Evolutionary conservation across 1,140 invertebrate genomes (phyloP).

Genomic region (Halictus rubicundus): DNA sequence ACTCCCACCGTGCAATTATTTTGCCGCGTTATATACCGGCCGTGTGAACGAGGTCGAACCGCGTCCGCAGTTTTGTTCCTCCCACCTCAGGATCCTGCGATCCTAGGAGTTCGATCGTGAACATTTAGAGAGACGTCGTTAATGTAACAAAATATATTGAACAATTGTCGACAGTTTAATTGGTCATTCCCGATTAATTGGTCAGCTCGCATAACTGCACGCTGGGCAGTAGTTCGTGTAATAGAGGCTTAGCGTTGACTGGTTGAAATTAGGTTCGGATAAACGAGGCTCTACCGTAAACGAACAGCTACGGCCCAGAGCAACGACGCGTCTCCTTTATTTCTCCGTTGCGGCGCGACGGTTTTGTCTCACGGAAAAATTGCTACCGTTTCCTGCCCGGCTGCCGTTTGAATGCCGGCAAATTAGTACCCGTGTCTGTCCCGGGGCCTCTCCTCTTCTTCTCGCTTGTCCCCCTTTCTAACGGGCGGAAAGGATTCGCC

Average conservation of each 20-base stretch:
- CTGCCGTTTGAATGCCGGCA: neutral
- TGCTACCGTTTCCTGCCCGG: neutral
- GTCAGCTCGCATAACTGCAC: no score
- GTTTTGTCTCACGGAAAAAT: slow-evolving; percentile 3
- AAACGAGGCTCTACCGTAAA: no score
- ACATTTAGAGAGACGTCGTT: no score
- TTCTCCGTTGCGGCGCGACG: neutral
- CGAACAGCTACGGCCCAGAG: neutral
- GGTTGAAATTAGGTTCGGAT: no score
- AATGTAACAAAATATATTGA: no score
- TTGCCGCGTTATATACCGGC: slow-evolving; percentile 8
- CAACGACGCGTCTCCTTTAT: neutral
- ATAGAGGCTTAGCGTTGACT: no score
- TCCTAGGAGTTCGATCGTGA: no score
- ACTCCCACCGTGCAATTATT: slow-evolving; percentile 24
- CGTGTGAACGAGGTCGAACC: slow-evolving; percentile 58
- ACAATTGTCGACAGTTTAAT: no score
- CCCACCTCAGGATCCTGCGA: slow-evolving; percentile 7
- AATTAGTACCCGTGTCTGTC: neutral
- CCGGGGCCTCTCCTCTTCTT: neutral
- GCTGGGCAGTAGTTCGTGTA: no score
- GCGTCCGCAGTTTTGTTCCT: slow-evolving; percentile 43
- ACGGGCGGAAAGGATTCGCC: neutral
- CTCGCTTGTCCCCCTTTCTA: neutral
- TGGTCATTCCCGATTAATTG: no score